A percentile compares a stretch with the other conserved stretches of the same genome.
phyloP scores from a whole-genome alignment of 2,113 vertebrate genomes.

The Junco hyemalis region DNA sequence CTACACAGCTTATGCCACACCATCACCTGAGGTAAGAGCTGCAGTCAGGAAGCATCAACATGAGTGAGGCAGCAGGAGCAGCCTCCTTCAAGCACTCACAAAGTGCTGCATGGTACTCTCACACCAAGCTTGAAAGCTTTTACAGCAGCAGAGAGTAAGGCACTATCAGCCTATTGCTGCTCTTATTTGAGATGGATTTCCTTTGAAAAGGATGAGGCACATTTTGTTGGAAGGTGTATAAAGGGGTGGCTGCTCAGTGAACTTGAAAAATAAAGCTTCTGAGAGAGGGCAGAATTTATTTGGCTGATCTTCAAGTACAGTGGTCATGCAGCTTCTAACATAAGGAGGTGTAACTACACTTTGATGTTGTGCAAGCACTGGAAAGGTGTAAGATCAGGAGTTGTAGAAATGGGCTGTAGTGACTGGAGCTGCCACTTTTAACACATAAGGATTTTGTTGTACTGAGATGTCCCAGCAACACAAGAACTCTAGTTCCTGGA shows the following conservation, averaged over 20 bases:
- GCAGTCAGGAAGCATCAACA: background rate
- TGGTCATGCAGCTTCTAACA: background rate
- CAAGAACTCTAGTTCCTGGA: background rate
- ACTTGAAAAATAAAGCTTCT: background rate
- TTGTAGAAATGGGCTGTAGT: background rate
- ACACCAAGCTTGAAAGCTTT: background rate
- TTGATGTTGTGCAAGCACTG: background rate
- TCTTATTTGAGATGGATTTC: background rate
- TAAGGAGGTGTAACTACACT: background rate
- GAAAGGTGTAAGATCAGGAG: background rate
- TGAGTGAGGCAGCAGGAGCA: background rate
- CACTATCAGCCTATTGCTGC: background rate
- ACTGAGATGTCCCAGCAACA: background rate
- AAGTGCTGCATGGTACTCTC: background rate
- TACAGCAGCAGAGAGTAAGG: background rate
- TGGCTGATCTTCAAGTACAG: background rate
- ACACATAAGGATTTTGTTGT: background rate
- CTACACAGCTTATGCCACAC: constrained; percentile 75
- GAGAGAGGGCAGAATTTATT: background rate
- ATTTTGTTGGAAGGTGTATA: background rate
- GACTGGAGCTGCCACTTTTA: background rate
- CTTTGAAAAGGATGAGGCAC: background rate
- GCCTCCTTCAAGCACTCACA: background rate
- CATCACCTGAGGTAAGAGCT: constrained; percentile 73
- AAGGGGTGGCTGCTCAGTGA: background rate